Evolutionary conservation across 2,888 invertebrate species (phyloP).

Genomic region (Cephus runcator): DNA sequence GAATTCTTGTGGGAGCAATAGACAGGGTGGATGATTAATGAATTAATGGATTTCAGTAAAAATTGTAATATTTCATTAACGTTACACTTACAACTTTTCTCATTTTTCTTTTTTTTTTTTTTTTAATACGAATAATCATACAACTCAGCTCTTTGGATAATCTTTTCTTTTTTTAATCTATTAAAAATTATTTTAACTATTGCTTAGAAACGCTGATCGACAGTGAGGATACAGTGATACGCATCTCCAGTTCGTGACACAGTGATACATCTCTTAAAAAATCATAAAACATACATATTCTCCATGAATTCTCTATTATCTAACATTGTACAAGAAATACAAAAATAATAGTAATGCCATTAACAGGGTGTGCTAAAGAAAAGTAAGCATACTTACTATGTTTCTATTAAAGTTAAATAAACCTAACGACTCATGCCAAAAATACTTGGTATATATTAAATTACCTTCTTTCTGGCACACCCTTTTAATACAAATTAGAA

Average conservation of each 20-base stretch:
- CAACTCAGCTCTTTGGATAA: neutral
- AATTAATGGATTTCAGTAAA: neutral
- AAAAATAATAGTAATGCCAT: conserved; percentile 7
- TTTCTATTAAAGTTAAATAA: conserved; percentile 5
- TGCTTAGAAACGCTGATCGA: neutral
- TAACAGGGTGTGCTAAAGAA: conserved; percentile 24
- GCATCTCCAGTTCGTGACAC: neutral
- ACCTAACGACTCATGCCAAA: neutral
- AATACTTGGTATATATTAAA: neutral
- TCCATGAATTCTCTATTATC: neutral
- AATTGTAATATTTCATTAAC: neutral
- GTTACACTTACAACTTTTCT: neutral
- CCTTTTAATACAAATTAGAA: conserved; percentile 21
- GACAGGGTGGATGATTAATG: neutral
- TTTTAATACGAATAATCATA: neutral
- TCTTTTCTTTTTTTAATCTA: neutral
- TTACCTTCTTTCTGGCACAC: conserved; percentile 18
- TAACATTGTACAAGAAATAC: conserved; percentile 6
- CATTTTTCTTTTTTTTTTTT: neutral
- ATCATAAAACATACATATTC: neutral
- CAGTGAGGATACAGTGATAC: neutral
- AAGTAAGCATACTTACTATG: conserved; percentile 25
- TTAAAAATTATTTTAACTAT: neutral
- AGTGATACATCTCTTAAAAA: neutral
- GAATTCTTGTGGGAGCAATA: conserved; percentile 4